Evolutionary conservation across 2,113 vertebrate species (phyloP).

Genomic region (Natator depressus): DNA sequence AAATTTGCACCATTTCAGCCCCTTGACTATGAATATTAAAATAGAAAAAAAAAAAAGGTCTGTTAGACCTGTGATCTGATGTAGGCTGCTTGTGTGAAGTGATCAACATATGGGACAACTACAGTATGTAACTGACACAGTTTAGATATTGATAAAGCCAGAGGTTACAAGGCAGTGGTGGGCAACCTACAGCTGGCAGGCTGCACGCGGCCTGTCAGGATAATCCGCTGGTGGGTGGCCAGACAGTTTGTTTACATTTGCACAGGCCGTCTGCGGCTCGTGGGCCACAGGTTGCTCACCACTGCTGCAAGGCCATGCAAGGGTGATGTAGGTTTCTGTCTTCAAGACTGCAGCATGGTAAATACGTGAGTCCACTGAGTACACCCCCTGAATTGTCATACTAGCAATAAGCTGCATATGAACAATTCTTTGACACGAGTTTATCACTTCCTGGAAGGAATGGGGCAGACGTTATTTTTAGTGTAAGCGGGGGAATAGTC

Average conservation of each 20-base stretch:
- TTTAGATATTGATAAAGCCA: background rate
- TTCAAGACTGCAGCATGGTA: background rate
- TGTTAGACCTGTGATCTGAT: background rate
- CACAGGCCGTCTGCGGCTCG: too few relatives aligned
- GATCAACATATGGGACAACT: background rate
- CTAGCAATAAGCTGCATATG: background rate
- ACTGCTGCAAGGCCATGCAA: background rate
- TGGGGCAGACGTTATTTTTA: background rate
- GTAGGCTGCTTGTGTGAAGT: background rate
- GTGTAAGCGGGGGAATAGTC: too few relatives aligned
- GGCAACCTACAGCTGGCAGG: too few relatives aligned
- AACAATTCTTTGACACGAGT: background rate
- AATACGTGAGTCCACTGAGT: background rate
- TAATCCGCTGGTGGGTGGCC: too few relatives aligned
- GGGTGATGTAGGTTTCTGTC: background rate
- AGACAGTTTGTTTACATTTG: too few relatives aligned
- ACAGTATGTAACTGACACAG: background rate
- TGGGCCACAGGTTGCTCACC: too few relatives aligned
- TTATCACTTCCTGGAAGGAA: background rate
- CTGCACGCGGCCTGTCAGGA: too few relatives aligned
- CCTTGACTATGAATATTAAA: background rate
- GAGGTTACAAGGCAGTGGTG: background rate
- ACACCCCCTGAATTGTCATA: rapidly evolving
- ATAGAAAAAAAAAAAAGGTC: background rate
- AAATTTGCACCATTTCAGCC: background rate